These are phyloP conservation scores for Xenopus borealis DNA, from an alignment of 2,113 vertebrate genomes.

Conservation along the genomic window DNA sequence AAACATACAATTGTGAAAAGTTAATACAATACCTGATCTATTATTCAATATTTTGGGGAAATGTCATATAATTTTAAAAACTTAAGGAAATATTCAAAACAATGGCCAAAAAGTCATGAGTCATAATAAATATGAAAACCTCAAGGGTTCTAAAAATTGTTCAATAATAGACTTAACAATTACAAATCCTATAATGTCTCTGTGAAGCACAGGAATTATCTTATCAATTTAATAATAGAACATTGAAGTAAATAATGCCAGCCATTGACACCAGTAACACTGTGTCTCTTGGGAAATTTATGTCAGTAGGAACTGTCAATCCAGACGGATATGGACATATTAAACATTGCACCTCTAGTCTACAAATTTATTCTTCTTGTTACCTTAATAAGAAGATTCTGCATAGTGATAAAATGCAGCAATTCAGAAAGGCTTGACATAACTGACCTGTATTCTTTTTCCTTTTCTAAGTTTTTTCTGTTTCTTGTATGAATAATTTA, in stretches of 20 bases:
- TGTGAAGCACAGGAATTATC: constrained; percentile 77
- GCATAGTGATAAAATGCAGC: constrained; percentile 73
- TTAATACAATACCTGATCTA: too few species aligned
- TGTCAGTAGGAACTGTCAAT: constrained; percentile 77
- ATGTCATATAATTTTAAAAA: too few species aligned
- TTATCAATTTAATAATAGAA: constrained; percentile 88
- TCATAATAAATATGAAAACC: too few species aligned
- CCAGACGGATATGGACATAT: constrained; percentile 74
- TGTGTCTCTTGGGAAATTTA: constrained; percentile 86
- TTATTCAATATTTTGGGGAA: too few species aligned
- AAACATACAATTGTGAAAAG: too few species aligned
- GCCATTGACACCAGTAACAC: constrained; percentile 77
- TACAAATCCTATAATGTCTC: constrained; percentile 73
- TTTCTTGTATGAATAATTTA: constrained; percentile 53
- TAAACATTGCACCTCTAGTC: constrained; percentile 69
- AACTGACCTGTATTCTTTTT: constrained; percentile 61
- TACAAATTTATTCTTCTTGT: constrained; percentile 66
- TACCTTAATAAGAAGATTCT: constrained; percentile 76
- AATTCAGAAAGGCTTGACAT: constrained; percentile 66
- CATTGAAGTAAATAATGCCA: constrained; percentile 78
- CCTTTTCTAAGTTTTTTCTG: constrained; percentile 39
- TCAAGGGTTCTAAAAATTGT: constrained; percentile 52
- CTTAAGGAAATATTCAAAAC: too few species aligned
- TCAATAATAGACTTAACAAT: constrained; percentile 72
- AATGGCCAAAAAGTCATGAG: too few species aligned